Conservation (phyloP, 2,888 invertebrate species). For the Scotopteryx bipunctaria region DNA sequence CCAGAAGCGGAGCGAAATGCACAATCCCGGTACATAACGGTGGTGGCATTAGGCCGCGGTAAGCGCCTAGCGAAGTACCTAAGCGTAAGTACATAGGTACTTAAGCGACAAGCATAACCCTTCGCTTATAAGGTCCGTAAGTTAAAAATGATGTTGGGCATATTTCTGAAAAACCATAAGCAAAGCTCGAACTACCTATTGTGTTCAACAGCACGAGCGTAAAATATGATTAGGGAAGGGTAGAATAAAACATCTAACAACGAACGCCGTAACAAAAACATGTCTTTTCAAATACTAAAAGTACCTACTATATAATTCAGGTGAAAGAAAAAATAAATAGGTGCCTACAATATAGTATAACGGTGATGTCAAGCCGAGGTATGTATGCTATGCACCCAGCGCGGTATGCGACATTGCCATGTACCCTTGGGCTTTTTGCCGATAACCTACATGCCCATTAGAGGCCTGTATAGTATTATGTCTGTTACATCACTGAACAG, state of each 20-base stretch:
- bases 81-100: too few relatives aligned
- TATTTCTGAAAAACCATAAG: too few relatives aligned
- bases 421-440: slow-evolving; percentile 24
- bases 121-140: neutral
- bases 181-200: too few relatives aligned
- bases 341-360: neutral
- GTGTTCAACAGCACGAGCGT: neutral
- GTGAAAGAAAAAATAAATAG: too few relatives aligned
- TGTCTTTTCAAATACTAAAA: too few relatives aligned
- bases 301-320: too few relatives aligned
- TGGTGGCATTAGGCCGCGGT: slow-evolving; percentile 35
- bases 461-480: slow-evolving; percentile 6
- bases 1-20: slow-evolving; percentile 36
- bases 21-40: slow-evolving; percentile 39
- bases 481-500: slow-evolving; percentile 6
- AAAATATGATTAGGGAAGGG: too few relatives aligned
- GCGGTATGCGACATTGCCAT: slow-evolving; percentile 18
- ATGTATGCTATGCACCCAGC: slow-evolving; percentile 16
- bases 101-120: slow-evolving; percentile 11
- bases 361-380: slow-evolving; percentile 6
- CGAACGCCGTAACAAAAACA: too few relatives aligned
- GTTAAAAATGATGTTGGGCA: too few relatives aligned
- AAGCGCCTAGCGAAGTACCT: slow-evolving; percentile 11
- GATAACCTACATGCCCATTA: slow-evolving; percentile 26
- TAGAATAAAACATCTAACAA: too few relatives aligned